Base-by-base conservation (phyloP, 2,888 invertebrate genomes). In the Penaeus monodon region DNA sequence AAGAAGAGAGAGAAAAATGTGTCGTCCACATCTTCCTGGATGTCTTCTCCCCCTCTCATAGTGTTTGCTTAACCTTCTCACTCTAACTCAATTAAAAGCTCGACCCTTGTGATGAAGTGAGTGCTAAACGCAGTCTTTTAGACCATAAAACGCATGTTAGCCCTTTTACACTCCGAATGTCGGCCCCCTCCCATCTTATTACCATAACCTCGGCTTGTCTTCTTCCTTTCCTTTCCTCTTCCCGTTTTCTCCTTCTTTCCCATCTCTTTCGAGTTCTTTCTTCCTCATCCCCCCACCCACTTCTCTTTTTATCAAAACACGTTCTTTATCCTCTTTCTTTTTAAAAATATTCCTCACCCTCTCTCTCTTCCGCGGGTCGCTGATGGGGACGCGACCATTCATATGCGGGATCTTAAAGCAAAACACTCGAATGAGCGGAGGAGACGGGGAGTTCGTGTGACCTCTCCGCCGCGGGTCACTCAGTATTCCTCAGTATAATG, bases 61-160 rank as follows among this genome's bases (percentile, higher is more conserved):
- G 78, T 73, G 82, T 64, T 63, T 82, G 74, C 57, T 82, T 44
- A 65, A 76, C 65, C 78, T 76, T 64, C 66, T 29, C 29, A 68
- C n/a, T 49, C 76, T 66, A 84, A 84, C 84, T 78, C 84, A 84
- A 84, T 84, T 84, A 84, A 68, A 78, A 78, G 68, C 78, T 77
- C 78, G 65, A 17, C 84, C 65, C 83, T 66, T 68, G 65, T 77
- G 78, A 84, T 68, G 78, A 78, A 77, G 78, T 63, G 78, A 78
- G 84, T 84, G 84, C 66, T 77, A 65, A 78, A 77, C 68, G 44
- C 68, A 57, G 84, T 44, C 78, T 68, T 68, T 78, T 57, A 33
- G 78, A 44, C 66, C 84, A 70, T 84, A 84, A 84, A 78, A 78
- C 66, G 76, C 84, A 78, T 68, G 77, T 29, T 64, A 84, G 78